Evolutionary conservation across 2,797 vertebrate species (phyloP).

Genomic region (Halcyon smyrnensis): DNA sequence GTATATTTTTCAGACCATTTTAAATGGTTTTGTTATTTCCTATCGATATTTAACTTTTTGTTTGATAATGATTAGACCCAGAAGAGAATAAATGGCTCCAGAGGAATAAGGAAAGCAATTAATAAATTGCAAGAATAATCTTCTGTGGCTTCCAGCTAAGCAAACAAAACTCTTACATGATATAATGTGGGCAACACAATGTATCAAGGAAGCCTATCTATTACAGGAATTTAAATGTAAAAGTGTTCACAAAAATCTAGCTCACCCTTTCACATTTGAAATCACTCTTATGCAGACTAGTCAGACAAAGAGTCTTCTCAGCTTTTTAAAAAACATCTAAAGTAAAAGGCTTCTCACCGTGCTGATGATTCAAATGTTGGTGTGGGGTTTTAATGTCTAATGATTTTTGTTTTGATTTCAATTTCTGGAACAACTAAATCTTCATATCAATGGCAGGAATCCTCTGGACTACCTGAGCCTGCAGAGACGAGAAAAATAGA

Average conservation of each 20-base stretch:
- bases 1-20: not conserved
- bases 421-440: not conserved
- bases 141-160: not conserved
- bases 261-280: not conserved
- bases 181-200: not conserved
- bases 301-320: conserved; percentile 14
- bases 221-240: conserved; percentile 1
- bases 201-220: not conserved
- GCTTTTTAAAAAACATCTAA: not conserved
- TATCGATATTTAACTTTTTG: conserved; percentile 37
- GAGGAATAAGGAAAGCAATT: conserved; percentile 20
- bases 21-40: conserved; percentile 20
- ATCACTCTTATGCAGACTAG: not conserved
- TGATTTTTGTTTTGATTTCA: not conserved
- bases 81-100: conserved; percentile 14
- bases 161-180: not conserved
- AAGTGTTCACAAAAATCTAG: not conserved
- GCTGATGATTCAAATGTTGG: not conserved
- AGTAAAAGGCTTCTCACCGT: not conserved
- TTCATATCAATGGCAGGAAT: not conserved
- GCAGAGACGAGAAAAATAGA: not conserved
- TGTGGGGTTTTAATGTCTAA: not conserved
- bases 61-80: not conserved
- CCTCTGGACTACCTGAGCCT: not conserved
- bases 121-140: not conserved